Evolutionary conservation across 2,888 invertebrate genomes (phyloP), one percentile per base, ranked within the genome.

Genomic region (Drosophila leonis): DNA sequence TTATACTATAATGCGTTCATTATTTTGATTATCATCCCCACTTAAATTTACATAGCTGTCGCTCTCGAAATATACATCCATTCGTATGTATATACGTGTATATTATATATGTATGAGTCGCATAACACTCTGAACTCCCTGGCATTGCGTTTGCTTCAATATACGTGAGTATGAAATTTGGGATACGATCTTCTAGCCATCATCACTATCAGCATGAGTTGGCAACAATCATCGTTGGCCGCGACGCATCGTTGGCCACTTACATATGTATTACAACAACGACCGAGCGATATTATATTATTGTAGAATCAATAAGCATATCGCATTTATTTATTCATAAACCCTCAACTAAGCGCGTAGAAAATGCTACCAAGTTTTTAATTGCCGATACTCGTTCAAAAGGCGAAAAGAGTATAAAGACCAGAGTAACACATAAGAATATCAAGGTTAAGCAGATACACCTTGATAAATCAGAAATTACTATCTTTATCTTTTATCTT

Each of bases 201-300:
- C 20, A 12, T 15, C 29, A 44, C 29, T 24, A 54, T 69, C 69
- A 81, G 65, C 69, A 69, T 82, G 80, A 82, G 48, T 75, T 67
- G 78, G 57, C 80, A 84, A 75, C 44, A 71, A 20, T 42, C 13
- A 70, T 15, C 31, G 37, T 27, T 46, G 41, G 37, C 48, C 49
- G 31, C 27, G 31, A 41, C 29, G 42, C 51, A 24, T 51, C 57
- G 52, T 51, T 51, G 44, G 41, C 35, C 52, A 39, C 42, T 49
- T 67, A 54, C n/a, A 18, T 18, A 39, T 62, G 27, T 33, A 35
- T n/a, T 31, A 49, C 3, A 51, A 33, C 10, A 20, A 33, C 20
- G 8, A 6, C 0, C 42, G 29, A 27, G 15, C 2, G 10, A n/a
- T 52, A 52, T 52, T 6, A 27, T 15, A 52, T 52, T 24, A n/a